phyloP scores from a whole-genome alignment of 2,113 vertebrate species.

The Daubentonia madagascariensis region DNA sequence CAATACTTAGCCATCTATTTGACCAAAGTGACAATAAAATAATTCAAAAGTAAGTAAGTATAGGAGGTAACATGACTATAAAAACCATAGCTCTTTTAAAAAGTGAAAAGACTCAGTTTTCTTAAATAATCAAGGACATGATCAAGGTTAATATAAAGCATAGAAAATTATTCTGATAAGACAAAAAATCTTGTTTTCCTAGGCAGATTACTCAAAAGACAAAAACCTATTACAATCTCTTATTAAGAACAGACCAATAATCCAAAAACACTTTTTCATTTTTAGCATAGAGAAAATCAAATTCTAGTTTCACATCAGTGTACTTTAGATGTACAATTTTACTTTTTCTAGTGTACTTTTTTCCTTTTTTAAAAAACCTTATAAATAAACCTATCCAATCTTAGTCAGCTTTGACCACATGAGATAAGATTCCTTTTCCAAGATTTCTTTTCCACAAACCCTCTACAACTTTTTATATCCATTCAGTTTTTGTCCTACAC shows the following conservation, averaged over 20 bases:
- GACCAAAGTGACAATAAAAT: not conserved
- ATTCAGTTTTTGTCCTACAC: not conserved
- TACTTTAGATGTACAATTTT: not conserved
- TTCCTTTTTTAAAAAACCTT: not conserved
- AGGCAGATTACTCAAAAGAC: not conserved
- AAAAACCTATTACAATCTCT: not conserved
- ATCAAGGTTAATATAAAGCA: not conserved
- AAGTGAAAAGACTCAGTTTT: not conserved
- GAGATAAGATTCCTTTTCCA: not conserved
- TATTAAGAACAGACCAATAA: not conserved
- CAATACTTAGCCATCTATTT: not conserved
- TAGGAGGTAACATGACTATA: not conserved
- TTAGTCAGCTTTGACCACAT: not conserved
- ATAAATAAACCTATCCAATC: not conserved
- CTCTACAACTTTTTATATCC: not conserved
- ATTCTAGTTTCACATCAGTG: not conserved
- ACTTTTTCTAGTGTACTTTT: not conserved
- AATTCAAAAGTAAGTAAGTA: conserved; percentile 15
- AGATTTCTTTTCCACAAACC: not conserved
- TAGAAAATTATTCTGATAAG: not conserved
- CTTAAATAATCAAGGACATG: not conserved
- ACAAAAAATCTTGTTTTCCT: not conserved
- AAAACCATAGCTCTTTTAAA: not conserved
- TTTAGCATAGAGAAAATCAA: not conserved
- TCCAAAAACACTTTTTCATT: not conserved